These are phyloP conservation scores for Trachythela sp. DNA, from an alignment of 64 coral and sea anemone genomes.

Conservation along the genomic window DNA sequence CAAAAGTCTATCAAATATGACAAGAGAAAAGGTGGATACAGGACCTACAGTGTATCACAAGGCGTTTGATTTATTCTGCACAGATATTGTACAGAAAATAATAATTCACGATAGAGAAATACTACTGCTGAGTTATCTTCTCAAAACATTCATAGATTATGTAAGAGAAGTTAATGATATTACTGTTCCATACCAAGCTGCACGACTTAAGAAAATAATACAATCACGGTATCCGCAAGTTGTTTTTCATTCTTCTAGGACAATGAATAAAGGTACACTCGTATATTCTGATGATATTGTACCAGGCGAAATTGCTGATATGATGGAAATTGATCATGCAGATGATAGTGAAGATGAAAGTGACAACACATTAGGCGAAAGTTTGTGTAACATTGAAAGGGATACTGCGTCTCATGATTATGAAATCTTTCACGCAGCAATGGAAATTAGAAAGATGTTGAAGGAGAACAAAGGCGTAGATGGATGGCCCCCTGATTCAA, in stretches of 20 bases:
- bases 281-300: background rate
- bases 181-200: background rate
- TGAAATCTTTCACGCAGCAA: background rate
- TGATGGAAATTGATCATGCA: background rate
- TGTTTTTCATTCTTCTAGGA: slow-evolving; percentile 12
- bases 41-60: background rate
- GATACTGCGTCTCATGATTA: background rate
- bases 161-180: background rate
- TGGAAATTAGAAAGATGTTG: slow-evolving; percentile 16
- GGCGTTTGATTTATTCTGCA: slow-evolving; percentile 26
- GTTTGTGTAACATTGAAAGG: background rate
- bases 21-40: background rate
- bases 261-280: slow-evolving; percentile 16
- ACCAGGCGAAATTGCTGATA: background rate
- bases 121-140: slow-evolving; percentile 22
- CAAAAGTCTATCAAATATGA: background rate
- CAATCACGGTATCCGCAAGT: slow-evolving; percentile 28
- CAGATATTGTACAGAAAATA: background rate
- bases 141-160: background rate
- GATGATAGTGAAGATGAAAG: background rate
- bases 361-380: background rate
- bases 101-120: slow-evolving; percentile 19
- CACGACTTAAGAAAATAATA: slow-evolving; percentile 23
- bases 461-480: background rate
- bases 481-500: background rate